Evolutionary conservation across 2,888 invertebrate species (phyloP).

Genomic region (Spatulosminthurus flaviceps): DNA sequence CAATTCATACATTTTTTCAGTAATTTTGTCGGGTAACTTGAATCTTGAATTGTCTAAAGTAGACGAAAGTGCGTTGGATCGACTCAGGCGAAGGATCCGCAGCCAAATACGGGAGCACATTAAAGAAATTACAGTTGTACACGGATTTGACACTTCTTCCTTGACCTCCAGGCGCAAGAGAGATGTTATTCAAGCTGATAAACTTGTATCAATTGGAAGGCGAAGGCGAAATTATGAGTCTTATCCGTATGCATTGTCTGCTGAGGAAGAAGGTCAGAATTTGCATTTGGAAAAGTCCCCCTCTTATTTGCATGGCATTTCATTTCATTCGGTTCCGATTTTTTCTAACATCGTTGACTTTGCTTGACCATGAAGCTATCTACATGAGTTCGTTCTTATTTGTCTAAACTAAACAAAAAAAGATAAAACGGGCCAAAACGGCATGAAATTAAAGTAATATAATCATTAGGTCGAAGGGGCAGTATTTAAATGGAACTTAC

Average conservation of each 20-base stretch:
- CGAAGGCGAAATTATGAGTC: slow-evolving; percentile 18
- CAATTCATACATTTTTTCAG: background rate
- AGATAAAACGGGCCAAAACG: too few relatives aligned
- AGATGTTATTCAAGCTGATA: slow-evolving; percentile 25
- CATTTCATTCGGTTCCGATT: too few relatives aligned
- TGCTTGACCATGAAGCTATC: too few relatives aligned
- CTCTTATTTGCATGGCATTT: too few relatives aligned
- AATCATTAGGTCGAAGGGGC: too few relatives aligned
- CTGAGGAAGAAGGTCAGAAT: slow-evolving; percentile 3
- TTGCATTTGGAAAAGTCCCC: background rate
- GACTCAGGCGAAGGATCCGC: background rate
- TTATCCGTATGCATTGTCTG: slow-evolving; percentile 8
- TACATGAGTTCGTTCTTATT: too few relatives aligned
- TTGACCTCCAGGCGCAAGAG: slow-evolving; percentile 9
- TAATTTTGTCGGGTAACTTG: too few relatives aligned
- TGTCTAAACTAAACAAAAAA: too few relatives aligned
- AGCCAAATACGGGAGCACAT: background rate
- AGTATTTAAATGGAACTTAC: too few relatives aligned
- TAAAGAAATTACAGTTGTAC: background rate
- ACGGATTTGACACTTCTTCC: background rate
- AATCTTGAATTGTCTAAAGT: too few relatives aligned
- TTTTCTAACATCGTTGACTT: too few relatives aligned
- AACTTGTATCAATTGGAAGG: background rate
- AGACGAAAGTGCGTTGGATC: background rate
- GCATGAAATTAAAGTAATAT: too few relatives aligned